Base-by-base conservation (phyloP, 64 coral and sea anemone genomes). In the Dendrophyllia cribrosa region DNA sequence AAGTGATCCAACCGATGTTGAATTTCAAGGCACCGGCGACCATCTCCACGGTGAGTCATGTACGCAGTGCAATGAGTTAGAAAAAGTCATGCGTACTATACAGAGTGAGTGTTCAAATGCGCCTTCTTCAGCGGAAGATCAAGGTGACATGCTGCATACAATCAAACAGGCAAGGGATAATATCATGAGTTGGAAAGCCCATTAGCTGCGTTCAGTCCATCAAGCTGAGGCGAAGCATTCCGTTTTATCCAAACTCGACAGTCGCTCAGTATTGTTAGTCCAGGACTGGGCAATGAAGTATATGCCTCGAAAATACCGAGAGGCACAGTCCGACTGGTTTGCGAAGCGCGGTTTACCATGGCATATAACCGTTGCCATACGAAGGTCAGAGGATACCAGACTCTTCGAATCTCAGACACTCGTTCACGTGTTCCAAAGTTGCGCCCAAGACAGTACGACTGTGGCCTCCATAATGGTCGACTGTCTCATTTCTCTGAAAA, bases 241-340 rank as follows among this genome's bases (percentile, higher is more conserved):
- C 3, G 92, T 94, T 67, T 44, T 89, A 22, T 86, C 50, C 23
- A 87, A 89, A 66, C 77, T 94, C 60, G 85, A 94, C 65, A 67
- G 44, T 68, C 45, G 47, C 62, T 89, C 92, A 48, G 77, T 89
- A 58, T 76, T 94, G 2, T 66, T 95, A 44, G 88, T 90, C 66
- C 53, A 69, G 49, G 93, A 95, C 73, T 95, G 87, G 93, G 93
- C 93, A 9, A 95, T 95, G 93, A 90, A 89, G 25, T 78, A 77
- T 75, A 78, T 90, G 79, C 93, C 93, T 7, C 72, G 81, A 16
- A 95, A 86, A 75, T 95, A 68, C 51, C 60, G 87, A 66, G 92
- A 94, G 63, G 66, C 86, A 19, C 92, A 94, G 74, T 82, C 86
- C 14, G 86, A 94, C 76, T 94, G 86, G 86, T 89, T 94, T 75